Conservation (phyloP, 2,113 vertebrate genomes). For the Pteropus alecto region DNA sequence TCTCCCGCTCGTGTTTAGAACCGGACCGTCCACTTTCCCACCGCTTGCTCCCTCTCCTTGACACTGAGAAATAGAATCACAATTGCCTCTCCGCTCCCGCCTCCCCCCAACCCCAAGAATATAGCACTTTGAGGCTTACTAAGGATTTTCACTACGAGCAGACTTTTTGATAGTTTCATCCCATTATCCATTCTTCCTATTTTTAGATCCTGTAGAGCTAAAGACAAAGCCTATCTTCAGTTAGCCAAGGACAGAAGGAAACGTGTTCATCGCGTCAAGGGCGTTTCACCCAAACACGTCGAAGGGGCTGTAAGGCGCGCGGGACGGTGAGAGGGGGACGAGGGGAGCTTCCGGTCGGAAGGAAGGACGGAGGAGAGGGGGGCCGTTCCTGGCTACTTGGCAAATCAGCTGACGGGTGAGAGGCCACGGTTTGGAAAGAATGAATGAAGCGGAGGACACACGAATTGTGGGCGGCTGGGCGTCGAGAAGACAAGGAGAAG, state of each 20-base stretch:
- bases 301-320: fast-evolving
- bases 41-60: background rate
- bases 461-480: fast-evolving
- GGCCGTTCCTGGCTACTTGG: fast-evolving
- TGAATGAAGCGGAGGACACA: background rate
- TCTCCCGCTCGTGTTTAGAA: fast-evolving
- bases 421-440: background rate
- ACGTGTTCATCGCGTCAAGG: fast-evolving
- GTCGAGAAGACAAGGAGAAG: fast-evolving
- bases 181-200: background rate
- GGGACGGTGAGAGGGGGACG: fast-evolving
- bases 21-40: background rate
- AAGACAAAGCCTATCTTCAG: fast-evolving
- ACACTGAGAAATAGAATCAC: background rate
- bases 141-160: background rate
- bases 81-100: background rate
- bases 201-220: too few relatives aligned
- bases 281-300: background rate
- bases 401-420: fast-evolving
- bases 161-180: background rate
- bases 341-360: background rate
- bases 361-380: background rate
- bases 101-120: background rate
- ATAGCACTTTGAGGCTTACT: background rate
- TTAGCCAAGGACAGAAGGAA: background rate